Base-by-base conservation (phyloP, 2,888 invertebrate genomes). In the Shargacucullia verbasci region DNA sequence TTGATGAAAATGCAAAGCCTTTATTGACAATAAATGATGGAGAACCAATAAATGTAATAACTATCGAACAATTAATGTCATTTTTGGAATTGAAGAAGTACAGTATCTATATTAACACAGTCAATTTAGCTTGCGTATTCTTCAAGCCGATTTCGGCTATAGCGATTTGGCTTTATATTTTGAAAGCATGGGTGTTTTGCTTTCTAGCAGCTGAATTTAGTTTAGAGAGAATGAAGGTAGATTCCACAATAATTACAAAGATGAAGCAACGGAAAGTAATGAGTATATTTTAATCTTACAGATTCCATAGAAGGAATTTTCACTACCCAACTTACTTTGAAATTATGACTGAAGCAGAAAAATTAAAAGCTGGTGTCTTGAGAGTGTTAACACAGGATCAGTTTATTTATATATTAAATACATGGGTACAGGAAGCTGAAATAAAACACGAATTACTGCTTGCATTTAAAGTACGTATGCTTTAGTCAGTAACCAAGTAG, bases 71-170 rank as follows among this genome's bases (percentile, higher is more conserved):
- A 61, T 58, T 92, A 7, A 72, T 82, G 61, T 57, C 78, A 25
- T 92, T 87, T 80, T 79, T 92, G 65, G 83, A 81, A 45, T 71
- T 88, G 50, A 90, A 87, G 77, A 92, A 85, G 93, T 92, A 88
- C 69, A 72, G 75, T 81, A 70, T 20, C 40, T 48, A 15, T 12
- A 37, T 41, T 47, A 41, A 37, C 29, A 29, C 40, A 40, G 27
- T 37, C 14, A n/a, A n/a, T n/a, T n/a, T n/a, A n/a, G n/a, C n/a
- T n/a, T n/a, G n/a, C n/a, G n/a, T n/a, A n/a, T n/a, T n/a, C n/a
- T n/a, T n/a, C n/a, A n/a, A n/a, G n/a, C n/a, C n/a, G n/a, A n/a
- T n/a, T n/a, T n/a, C n/a, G n/a, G 4, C 27, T 27, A 27, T 27
- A 27, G 7, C 3, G 3, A 20, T n/a, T 39, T 20, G 0, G 15